These are phyloP conservation scores for Punctoribates punctum DNA, from an alignment of 2,888 invertebrate species.

Conservation along the genomic window DNA sequence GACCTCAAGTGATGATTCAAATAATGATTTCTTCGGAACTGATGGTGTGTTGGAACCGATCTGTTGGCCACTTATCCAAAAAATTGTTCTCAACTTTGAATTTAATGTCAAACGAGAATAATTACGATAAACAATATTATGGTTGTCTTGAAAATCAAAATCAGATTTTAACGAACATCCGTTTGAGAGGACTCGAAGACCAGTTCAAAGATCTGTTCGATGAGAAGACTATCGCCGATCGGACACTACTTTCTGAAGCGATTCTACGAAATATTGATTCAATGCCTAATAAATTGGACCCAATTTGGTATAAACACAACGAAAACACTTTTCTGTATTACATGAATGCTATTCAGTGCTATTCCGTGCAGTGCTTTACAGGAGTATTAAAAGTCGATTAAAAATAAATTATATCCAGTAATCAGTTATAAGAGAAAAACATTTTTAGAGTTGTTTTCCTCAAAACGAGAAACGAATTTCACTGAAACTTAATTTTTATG, in stretches of 20 bases:
- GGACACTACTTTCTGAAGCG: constrained; percentile 8
- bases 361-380: too few species aligned
- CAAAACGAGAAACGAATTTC: too few species aligned
- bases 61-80: neutral
- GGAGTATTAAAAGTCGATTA: too few species aligned
- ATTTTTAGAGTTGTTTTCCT: too few species aligned
- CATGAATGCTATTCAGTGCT: too few species aligned
- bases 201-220: constrained; percentile 31
- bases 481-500: too few species aligned
- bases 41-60: neutral
- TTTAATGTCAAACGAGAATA: neutral
- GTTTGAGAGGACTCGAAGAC: constrained; percentile 17
- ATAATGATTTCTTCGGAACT: constrained; percentile 3
- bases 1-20: too few species aligned
- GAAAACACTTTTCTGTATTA: too few species aligned
- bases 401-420: too few species aligned
- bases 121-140: constrained; percentile 9
- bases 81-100: neutral
- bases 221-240: neutral
- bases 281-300: constrained; percentile 40
- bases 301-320: constrained; percentile 37
- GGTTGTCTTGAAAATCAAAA: neutral
- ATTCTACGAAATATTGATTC: constrained; percentile 3
- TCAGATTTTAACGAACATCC: constrained; percentile 34
- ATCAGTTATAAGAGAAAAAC: too few species aligned